Base-by-base conservation (phyloP, 2,113 vertebrate genomes). In the Hyla sarda region DNA sequence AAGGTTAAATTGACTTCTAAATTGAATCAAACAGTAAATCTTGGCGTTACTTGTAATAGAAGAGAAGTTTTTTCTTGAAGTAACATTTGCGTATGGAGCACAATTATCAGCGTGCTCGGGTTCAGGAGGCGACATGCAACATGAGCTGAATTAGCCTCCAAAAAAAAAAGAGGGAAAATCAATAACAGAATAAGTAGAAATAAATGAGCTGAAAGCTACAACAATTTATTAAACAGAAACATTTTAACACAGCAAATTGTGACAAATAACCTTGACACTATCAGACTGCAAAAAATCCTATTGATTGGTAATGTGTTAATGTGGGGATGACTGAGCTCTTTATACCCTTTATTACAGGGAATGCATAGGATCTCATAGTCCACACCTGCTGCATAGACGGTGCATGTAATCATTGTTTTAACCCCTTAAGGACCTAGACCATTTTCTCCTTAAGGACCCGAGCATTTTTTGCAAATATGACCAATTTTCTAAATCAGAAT, bases 21-120 rank as follows among this genome's bases (percentile, higher is more conserved):
- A 86, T 81, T 73, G 67, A 86, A 86, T 86, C 84, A 86, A 81
- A 81, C 84, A 81, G 34, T 86, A 86, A 86, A 86, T 86, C 84
- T 81, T 73, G n/a, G 8, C 19, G 16, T 48, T n/a, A 28, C 62
- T 30, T 47, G 37, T 81, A 81, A 58, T 74, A 21, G 16, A 58
- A 16, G 17, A 34, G 45, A 34, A 17, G 23, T 72, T 71, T 71
- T 67, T 80, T 19, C 4, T 85, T 41, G 25, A 72, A 48, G 45
- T 69, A 11, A 60, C 25, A 73, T 74, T 85, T 79, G 56, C 71
- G 50, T 77, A 82, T 79, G 47, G 60, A 60, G 21, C 30, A 47
- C 60, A 72, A 56, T 82, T 67, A 78, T 82, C 72, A 32, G 17
- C 62, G 54, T 32, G 67, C 32, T 71, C 32, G 7, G 12, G 54